phyloP scores from a whole-genome alignment of 2,888 invertebrate species.

The Rambutsinella grinnellia region DNA sequence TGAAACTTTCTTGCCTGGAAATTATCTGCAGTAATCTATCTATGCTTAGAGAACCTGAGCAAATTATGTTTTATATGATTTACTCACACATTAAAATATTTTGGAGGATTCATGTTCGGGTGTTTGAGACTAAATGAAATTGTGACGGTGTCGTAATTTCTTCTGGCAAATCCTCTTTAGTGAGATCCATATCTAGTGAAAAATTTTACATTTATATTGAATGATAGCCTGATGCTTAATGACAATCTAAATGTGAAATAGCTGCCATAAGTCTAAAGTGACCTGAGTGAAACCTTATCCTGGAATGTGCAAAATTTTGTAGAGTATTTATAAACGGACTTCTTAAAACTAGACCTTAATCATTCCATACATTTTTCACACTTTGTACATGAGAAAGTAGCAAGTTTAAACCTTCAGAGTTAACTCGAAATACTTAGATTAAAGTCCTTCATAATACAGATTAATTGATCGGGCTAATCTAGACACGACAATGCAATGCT shows the following conservation, averaged over 20 bases:
- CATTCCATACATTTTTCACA: not conserved
- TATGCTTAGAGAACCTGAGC: slow-evolving; percentile 10
- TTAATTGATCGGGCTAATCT: not conserved
- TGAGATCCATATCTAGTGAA: no score
- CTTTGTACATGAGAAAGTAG: not conserved
- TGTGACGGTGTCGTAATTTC: no score
- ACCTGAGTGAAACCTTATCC: slow-evolving; percentile 9
- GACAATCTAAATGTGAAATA: not conserved
- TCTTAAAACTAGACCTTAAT: not conserved
- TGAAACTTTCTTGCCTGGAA: not conserved
- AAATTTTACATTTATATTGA: no score
- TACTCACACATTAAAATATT: not conserved
- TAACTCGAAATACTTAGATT: not conserved
- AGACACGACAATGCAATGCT: no score
- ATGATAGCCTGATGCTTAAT: no score
- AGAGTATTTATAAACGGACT: not conserved
- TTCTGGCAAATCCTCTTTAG: no score
- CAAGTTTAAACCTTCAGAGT: not conserved
- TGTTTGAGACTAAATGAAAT: no score
- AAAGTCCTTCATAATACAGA: not conserved
- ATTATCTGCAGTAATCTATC: not conserved
- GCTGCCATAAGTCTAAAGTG: not conserved
- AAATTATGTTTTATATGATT: slow-evolving; percentile 15
- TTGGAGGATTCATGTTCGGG: not conserved
- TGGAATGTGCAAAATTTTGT: slow-evolving; percentile 13